These are phyloP conservation scores for Montifringilla adamsi DNA, from an alignment of 2,113 vertebrate genomes.

Conservation along the genomic window DNA sequence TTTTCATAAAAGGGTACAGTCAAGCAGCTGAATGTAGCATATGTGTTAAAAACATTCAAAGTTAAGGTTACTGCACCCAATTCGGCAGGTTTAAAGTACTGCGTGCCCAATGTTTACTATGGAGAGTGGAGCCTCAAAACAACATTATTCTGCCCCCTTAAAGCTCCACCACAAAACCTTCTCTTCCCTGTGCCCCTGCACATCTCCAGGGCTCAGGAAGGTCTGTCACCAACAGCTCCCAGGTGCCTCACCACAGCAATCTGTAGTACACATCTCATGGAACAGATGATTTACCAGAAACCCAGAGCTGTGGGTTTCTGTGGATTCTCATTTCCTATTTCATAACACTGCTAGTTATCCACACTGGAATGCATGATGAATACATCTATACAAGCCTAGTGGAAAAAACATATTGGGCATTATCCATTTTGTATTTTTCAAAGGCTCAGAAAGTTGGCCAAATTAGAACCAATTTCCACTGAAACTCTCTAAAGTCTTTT, in stretches of 20 bases:
- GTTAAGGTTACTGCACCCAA: neutral
- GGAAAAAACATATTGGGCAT: constrained; percentile 16
- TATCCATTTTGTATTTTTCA: constrained; percentile 1
- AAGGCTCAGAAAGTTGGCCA: neutral
- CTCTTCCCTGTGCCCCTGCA: neutral
- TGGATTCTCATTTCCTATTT: constrained; percentile 23
- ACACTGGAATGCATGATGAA: neutral
- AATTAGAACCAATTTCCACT: constrained; percentile 22
- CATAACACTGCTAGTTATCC: neutral
- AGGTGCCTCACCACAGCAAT: neutral
- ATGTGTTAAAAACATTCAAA: neutral
- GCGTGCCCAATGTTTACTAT: neutral
- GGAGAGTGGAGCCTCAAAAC: neutral
- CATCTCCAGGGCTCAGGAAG: neutral
- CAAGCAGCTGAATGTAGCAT: neutral
- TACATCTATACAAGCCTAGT: neutral
- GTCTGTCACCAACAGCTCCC: neutral
- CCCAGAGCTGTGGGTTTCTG: accelerated
- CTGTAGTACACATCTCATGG: neutral
- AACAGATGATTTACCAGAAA: neutral
- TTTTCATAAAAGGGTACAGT: neutral
- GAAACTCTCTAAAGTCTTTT: neutral
- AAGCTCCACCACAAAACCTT: neutral
- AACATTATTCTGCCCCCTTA: accelerated
- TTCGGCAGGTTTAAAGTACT: neutral